Evolutionary conservation across 2,113 vertebrate species (phyloP), one percentile per base, ranked within the genome.

Genomic region (Heterotis niloticus): DNA sequence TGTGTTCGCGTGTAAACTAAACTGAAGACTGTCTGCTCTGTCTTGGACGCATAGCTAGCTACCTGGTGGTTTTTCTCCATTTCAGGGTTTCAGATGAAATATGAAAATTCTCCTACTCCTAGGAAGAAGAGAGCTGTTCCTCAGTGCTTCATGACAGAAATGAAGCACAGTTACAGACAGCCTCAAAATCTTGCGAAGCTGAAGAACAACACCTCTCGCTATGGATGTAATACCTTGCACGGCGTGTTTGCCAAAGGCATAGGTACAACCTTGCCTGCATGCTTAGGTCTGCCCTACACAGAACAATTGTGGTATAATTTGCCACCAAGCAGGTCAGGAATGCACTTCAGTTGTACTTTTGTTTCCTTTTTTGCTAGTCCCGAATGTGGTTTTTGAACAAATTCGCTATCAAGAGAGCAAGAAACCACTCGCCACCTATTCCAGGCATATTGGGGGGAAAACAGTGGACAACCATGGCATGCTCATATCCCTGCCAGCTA

Each of bases 381-480:
- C 92, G 12, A 83, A 87, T 1, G 84, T 93, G 80, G 81, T 92
- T 26, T 75, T 75, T 34, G 86, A 87, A 72, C 90, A 92, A 59
- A 76, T 94, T 29, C 78, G 51, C 29, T 89, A 86, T 64, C 88
- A 90, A 26, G 86, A 91, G 68, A 86, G 67, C 14, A 80, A 57
- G 12, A 89, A 86, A 64, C 82, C 90, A 44, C 70, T 90, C 83
- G 91, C 87, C 77, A 90, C 83, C 0, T 94, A 94, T 44, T 81
- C 92, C 56, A 87, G 81, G 9, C 91, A 93, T 82, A 94, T 88
- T 5, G 91, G 92, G 78, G 91, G 84, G 18, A 78, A 81, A 80
- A 81, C 69, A 71, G 78, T 78, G 34, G 87, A 92, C 81, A 78
- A 91, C 66, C 1, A 87, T 77, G 79, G 66, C 71, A 78, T 91